Evolutionary conservation across 2,888 invertebrate species (phyloP).

Genomic region (Andrena praecox): DNA sequence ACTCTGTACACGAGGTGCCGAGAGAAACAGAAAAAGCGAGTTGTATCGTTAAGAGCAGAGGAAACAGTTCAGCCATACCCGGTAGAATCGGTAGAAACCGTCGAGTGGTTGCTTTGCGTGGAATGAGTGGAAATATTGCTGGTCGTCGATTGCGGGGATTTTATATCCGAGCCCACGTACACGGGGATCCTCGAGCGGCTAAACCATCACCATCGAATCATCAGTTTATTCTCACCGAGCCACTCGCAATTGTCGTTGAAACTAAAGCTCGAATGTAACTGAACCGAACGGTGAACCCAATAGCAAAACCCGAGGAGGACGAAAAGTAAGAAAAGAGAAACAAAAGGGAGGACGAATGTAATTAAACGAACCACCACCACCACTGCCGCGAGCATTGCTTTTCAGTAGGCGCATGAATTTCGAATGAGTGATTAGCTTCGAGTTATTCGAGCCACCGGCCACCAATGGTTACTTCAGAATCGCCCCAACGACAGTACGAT

Average conservation of each 20-base stretch:
- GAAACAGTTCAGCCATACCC: conserved; percentile 79
- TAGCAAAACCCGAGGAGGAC: conserved; percentile 3
- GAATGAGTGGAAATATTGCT: conserved; percentile 84
- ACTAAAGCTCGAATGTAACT: not conserved
- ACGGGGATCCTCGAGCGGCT: conserved; percentile 91
- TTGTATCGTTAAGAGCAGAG: conserved; percentile 51
- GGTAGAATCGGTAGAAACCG: conserved; percentile 84
- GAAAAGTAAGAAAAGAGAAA: not conserved
- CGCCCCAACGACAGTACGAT: not conserved
- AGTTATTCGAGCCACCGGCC: not conserved
- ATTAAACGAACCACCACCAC: conserved; percentile 30
- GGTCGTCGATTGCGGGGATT: conserved; percentile 86
- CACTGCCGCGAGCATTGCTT: conserved; percentile 40
- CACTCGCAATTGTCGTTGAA: not conserved
- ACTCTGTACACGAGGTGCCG: conserved; percentile 10
- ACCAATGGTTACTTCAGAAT: not conserved
- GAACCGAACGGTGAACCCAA: not conserved
- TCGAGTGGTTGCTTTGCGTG: conserved; percentile 84
- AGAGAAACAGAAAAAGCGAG: conserved; percentile 25
- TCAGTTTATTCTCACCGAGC: conserved; percentile 23
- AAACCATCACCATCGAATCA: conserved; percentile 85
- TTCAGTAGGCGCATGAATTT: not conserved
- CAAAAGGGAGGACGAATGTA: not conserved
- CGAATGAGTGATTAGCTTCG: not conserved
- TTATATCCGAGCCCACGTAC: conserved; percentile 88